Base-by-base conservation (phyloP, 2,888 invertebrate genomes). In the Xylota sylvarum region DNA sequence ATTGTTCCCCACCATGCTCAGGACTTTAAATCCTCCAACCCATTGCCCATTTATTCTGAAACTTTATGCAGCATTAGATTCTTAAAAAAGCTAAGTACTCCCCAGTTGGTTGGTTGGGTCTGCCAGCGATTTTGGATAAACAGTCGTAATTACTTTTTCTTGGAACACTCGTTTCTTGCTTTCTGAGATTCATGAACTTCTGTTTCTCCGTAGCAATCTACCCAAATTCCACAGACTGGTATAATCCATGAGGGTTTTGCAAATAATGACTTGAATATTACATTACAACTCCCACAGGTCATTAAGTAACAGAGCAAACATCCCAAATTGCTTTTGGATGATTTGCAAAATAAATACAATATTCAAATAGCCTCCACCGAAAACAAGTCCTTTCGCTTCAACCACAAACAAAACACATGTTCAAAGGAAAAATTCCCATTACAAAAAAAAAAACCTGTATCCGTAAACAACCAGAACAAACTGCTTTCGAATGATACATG, bases 381-480 rank as follows among this genome's bases (percentile, higher is more conserved):
- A 43, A 43, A 43, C 5, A 14, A 14, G 14, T 14, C 43, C 0
- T 10, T 43, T 14, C 14, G n/a, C 4, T 14, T 43, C 14, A 9
- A 48, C 12, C 23, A 10, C 19, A 3, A 4, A 10, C 50, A 17
- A 17, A 46, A 46, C 17, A 9, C 7, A 23, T 10, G 23, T 50
- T 9, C 17, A 48, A 19, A 17, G 19, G 9, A 1, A 19, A 19
- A 19, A 7, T 46, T 7, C 46, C 17, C 46, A 46, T 46, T 4
- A 48, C 19, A 48, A 19, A 19, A 17, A 46, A 17, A 17, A 30
- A 30, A 3, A 35, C 6, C 9, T 7, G 0, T 7, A 50, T 50
- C 23, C 23, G 50, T 50, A 23, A 50, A 50, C 50, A 50, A 50
- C 23, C 50, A 50, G 23, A 23, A 50, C 56, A 56, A 17, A 19